phyloP scores from a whole-genome alignment of 2,797 vertebrate species.

The Chelonia mydas region DNA sequence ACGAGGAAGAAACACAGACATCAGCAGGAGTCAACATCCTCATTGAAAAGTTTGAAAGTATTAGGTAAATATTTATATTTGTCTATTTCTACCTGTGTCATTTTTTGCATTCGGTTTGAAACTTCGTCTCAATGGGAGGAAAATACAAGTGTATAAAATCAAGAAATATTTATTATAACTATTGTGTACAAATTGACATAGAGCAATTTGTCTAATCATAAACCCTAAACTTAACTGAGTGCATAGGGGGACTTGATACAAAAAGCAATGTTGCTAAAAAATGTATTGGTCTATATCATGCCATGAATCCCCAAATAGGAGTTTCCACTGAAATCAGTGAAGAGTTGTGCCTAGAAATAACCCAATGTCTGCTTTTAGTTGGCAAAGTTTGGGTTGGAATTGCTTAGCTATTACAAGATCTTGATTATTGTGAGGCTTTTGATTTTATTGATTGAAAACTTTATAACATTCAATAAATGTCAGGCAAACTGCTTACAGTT shows the following conservation, averaged over 20 bases:
- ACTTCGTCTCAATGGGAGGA: neutral
- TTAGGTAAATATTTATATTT: slow-evolving; percentile 79
- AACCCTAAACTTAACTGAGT: neutral
- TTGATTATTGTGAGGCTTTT: neutral
- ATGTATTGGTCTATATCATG: neutral
- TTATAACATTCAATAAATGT: neutral
- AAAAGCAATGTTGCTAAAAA: neutral
- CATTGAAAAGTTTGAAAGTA: slow-evolving; percentile 88
- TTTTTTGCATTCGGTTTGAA: neutral
- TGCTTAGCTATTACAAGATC: neutral
- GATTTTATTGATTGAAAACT: neutral
- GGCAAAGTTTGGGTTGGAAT: neutral
- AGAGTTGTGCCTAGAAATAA: neutral
- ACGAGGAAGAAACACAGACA: slow-evolving; percentile 73
- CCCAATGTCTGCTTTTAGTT: neutral
- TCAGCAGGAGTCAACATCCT: slow-evolving; percentile 85
- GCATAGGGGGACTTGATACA: neutral
- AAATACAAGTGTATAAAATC: neutral
- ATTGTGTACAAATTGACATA: neutral
- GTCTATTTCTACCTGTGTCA: neutral
- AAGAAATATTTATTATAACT: neutral
- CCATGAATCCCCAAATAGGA: neutral
- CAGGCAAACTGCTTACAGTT: neutral
- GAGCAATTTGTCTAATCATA: neutral
- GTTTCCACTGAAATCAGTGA: neutral